Conservation (phyloP, 2,797 vertebrate genomes). For the Sternarchorhynchus goeldii region DNA sequence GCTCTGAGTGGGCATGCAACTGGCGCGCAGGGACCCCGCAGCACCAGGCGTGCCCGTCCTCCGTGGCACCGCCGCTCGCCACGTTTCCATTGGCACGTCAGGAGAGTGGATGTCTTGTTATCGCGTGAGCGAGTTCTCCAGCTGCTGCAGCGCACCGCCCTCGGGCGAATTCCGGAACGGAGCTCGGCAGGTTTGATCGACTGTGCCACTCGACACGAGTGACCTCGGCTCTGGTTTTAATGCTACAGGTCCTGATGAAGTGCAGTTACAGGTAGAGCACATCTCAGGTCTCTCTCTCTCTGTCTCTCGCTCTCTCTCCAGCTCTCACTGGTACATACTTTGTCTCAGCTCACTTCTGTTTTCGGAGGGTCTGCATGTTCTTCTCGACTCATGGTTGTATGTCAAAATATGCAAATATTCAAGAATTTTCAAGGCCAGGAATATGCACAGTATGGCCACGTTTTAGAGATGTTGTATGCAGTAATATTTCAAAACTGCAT, state of each 20-base stretch:
- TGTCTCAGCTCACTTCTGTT: background rate
- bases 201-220: background rate
- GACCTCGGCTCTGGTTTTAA: background rate
- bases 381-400: background rate
- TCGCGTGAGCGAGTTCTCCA: background rate
- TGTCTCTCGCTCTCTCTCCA: background rate
- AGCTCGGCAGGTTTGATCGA: background rate
- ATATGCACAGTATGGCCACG: no score
- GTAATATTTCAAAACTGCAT: no score
- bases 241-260: background rate
- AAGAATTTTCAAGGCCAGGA: background rate
- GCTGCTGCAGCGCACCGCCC: background rate
- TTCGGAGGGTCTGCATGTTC: no score
- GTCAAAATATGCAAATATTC: background rate
- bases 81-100: background rate
- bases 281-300: background rate
- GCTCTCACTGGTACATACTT: background rate
- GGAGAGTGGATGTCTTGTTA: background rate
- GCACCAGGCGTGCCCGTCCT: background rate
- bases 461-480: no score
- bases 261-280: background rate
- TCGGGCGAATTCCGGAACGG: background rate
- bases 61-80: background rate
- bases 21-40: no score
- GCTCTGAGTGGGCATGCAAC: background rate